Evolutionary conservation across 35 echinoderm and acorn worm species (phyloP).

Genomic region (Lytechinus variegatus): DNA sequence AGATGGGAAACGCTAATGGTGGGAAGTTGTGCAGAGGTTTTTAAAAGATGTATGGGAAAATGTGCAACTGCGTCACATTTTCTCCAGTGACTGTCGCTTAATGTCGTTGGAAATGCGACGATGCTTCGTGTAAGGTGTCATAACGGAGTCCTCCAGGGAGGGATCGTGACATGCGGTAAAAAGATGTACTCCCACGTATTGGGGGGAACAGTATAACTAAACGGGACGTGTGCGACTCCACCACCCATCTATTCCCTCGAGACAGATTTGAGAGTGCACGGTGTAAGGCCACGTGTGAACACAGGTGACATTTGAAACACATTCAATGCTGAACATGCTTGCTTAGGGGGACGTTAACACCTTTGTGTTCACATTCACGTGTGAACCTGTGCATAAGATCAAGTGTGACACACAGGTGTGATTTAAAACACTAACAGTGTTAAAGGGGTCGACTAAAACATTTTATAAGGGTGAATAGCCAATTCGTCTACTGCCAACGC

Average conservation of each 20-base stretch:
- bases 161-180: neutral
- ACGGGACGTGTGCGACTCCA: neutral
- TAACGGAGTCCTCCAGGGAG: neutral
- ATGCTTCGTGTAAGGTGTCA: neutral
- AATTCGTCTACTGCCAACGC: no score
- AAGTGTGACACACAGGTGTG: no score
- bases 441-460: no score
- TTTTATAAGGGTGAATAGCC: no score
- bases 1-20: no score
- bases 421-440: no score
- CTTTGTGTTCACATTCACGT: no score
- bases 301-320: neutral
- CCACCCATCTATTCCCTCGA: neutral
- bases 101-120: neutral
- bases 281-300: neutral
- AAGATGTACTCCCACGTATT: neutral
- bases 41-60: neutral
- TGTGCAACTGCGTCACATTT: neutral
- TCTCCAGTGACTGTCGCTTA: neutral
- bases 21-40: neutral
- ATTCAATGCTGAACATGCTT: neutral
- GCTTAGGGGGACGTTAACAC: neutral
- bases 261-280: neutral
- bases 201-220: neutral
- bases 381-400: no score